These are phyloP conservation scores for Trachymyrmex cornetzi DNA, from an alignment of 1,140 invertebrate genomes.

Conservation along the genomic window DNA sequence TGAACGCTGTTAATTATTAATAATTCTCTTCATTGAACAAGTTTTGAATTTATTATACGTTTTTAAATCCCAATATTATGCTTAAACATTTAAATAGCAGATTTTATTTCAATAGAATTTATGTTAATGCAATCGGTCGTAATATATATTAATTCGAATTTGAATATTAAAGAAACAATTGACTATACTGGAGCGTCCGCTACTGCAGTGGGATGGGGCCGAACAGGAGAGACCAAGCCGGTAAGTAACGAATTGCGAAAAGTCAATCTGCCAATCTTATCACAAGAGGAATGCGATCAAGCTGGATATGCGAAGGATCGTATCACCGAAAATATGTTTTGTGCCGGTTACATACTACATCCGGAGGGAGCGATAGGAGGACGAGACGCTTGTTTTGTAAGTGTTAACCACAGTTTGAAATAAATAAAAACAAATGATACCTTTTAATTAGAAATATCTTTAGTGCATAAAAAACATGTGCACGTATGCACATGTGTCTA, in stretches of 20 bases:
- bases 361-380: constrained; percentile 86
- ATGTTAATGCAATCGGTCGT: neutral
- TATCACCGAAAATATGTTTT: constrained; percentile 92
- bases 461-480: neutral
- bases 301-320: constrained; percentile 87
- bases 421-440: neutral
- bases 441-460: neutral
- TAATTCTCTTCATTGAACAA: neutral
- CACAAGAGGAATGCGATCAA: constrained; percentile 87
- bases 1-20: too few relatives aligned
- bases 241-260: constrained; percentile 88
- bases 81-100: constrained; percentile 10
- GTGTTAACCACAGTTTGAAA: constrained; percentile 46
- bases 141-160: neutral
- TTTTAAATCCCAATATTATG: neutral
- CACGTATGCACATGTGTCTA: neutral
- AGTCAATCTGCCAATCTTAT: constrained; percentile 88
- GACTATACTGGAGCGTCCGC: constrained; percentile 89
- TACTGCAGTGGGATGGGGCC: constrained; percentile 93
- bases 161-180: constrained; percentile 82
- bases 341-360: constrained; percentile 89
- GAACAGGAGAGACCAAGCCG: constrained; percentile 88
- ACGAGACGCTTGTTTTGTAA: constrained; percentile 91
- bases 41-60: neutral
- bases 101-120: neutral